Percentiles rank a stretch among this genome's conserved stretches.
phyloP scores from a whole-genome alignment of 1,140 invertebrate species.

The Temnothorax curvispinosus region DNA sequence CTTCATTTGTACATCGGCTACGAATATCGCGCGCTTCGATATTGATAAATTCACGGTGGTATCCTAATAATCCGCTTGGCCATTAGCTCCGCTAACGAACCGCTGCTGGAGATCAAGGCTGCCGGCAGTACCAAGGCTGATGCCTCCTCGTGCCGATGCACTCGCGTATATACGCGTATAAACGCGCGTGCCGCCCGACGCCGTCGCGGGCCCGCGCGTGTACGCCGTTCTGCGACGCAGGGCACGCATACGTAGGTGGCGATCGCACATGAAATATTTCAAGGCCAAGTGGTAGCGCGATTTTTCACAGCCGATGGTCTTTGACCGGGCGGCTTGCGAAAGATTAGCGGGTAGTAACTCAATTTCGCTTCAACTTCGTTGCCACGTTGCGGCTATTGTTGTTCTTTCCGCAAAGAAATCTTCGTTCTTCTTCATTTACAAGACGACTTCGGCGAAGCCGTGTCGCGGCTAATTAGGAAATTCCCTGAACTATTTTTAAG shows the following conservation, averaged over 20 bases:
- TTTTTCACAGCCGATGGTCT: slow-evolving; percentile 44
- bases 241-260: slow-evolving; percentile 26
- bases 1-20: slow-evolving; percentile 10
- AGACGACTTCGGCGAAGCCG: not conserved
- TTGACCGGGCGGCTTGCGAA: slow-evolving; percentile 1
- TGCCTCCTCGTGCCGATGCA: slow-evolving; percentile 48
- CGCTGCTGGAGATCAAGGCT: slow-evolving; percentile 47
- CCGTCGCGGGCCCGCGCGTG: not conserved
- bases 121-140: slow-evolving; percentile 16
- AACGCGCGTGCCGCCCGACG: slow-evolving; percentile 1
- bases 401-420: not conserved
- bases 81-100: slow-evolving; percentile 67
- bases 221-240: not conserved
- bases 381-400: not conserved
- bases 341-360: slow-evolving; percentile 27
- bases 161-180: slow-evolving; percentile 1
- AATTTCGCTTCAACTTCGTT: not conserved
- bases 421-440: not conserved
- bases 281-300: slow-evolving; percentile 40
- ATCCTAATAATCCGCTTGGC: slow-evolving; percentile 62
- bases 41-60: slow-evolving; percentile 59
- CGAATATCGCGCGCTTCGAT: slow-evolving; percentile 12
- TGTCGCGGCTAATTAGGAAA: slow-evolving; percentile 20
- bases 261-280: slow-evolving; percentile 52
- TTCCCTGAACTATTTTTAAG: slow-evolving; percentile 23